Evolutionary conservation across 2,113 vertebrate genomes (phyloP), one percentile per base, ranked within the genome.

Genomic region (Phycodurus eques): DNA sequence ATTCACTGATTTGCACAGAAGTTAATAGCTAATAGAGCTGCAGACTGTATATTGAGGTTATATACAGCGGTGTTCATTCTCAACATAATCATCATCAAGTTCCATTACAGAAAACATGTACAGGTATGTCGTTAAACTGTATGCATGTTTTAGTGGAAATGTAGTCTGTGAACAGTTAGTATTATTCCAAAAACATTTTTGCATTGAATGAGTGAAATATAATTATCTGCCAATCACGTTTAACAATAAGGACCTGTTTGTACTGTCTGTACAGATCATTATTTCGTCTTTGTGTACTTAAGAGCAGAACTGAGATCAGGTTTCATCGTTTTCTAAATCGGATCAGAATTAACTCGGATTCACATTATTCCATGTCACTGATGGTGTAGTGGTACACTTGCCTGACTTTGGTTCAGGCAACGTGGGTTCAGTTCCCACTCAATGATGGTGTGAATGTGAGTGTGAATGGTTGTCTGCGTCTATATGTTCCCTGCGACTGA

Each of bases 21-120:
- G 83, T 85, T 85, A 89, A 87, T 70, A 76, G 81, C 80, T 82
- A 82, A 85, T 80, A 83, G 73, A 76, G 70, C 60, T 43, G 5
- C 70, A 81, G 73, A 81, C 35, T 5, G 35, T 39, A 39, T 22
- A 51, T 56, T 76, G 74, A 44, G 42, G 80, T 39, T 74, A 73
- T 8, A 62, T 62, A 33, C 27, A 31, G 12, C 4, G 12, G 13
- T 8, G 33, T 62, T 60, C 15, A 62, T 17, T 62, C 15, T 39
- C 15, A 39, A 35, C 33, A 63, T 31, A 67, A 57, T 63, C 33
- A 31, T 62, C 8, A 19, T 71, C 59, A 39, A 65, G 66, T 59
- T 76, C 56, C 70, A 44, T 22, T 22, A 47, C 5, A 64, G 22
- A 35, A 17, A 35, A 77, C 20, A 22, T 31, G 10, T 69, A 77